Percentiles rank a stretch among this genome's conserved stretches.
These are phyloP conservation scores for Rhizoglyphus robini DNA, from an alignment of 1,140 invertebrate species.

Conservation along the genomic window DNA sequence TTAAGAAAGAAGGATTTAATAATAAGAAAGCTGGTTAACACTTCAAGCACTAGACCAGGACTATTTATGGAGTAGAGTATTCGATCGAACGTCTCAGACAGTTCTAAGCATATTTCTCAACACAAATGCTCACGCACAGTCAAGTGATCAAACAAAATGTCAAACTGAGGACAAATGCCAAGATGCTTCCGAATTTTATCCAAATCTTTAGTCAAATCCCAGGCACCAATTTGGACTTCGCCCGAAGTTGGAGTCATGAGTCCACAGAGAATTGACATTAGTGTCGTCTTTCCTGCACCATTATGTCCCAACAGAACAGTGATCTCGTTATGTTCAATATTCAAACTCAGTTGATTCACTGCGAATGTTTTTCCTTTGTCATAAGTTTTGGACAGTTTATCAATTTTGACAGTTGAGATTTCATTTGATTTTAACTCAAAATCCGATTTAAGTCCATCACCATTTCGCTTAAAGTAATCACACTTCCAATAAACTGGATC, in stretches of 20 bases:
- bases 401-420: conserved; percentile 29
- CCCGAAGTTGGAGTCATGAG: conserved; percentile 49
- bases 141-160: conserved; percentile 46
- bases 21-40: no score
- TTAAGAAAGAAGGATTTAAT: no score
- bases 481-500: conserved; percentile 43
- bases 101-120: no score
- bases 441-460: no score
- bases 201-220: conserved; percentile 40
- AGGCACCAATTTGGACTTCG: conserved; percentile 51
- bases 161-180: conserved; percentile 53
- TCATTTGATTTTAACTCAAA: conserved; percentile 27
- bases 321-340: conserved; percentile 46
- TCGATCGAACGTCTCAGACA: no score
- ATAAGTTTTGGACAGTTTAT: conserved; percentile 43
- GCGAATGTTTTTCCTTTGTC: conserved; percentile 40
- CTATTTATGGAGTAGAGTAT: no score
- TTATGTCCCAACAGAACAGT: conserved; percentile 52
- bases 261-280: conserved; percentile 67
- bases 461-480: no score
- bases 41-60: conserved; percentile 55
- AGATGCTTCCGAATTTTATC: neutral
- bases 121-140: conserved; percentile 42
- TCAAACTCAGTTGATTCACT: conserved; percentile 41
- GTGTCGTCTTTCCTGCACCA: conserved; percentile 57